phyloP scores from a whole-genome alignment of 1,140 invertebrate species.

The Centruroides sculpturatus region DNA sequence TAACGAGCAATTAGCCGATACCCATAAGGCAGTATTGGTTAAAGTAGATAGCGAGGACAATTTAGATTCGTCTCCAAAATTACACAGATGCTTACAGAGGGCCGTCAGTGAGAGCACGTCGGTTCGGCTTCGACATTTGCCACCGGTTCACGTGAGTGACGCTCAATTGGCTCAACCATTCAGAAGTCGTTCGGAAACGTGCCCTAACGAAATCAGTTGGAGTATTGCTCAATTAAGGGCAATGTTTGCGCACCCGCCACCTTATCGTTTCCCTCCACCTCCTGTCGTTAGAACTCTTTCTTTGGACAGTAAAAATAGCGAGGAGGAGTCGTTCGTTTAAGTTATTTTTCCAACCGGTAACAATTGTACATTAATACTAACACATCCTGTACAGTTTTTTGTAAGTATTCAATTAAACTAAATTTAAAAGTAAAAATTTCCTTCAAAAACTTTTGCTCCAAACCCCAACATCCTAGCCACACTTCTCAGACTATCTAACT shows the following conservation, averaged over 20 bases:
- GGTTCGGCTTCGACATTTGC: slow-evolving; percentile 3
- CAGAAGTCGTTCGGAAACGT: slow-evolving; percentile 6
- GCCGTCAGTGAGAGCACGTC: background rate
- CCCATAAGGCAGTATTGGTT: slow-evolving; percentile 15
- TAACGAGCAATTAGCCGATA: slow-evolving; percentile 18
- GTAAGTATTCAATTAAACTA: too few relatives aligned
- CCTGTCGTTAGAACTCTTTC: background rate
- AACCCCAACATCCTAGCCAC: too few relatives aligned
- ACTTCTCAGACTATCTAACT: too few relatives aligned
- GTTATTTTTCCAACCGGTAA: background rate
- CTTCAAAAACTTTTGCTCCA: too few relatives aligned
- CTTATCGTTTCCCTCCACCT: too few relatives aligned
- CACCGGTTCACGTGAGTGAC: slow-evolving; percentile 13
- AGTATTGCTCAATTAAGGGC: slow-evolving; percentile 28
- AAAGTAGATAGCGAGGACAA: slow-evolving; percentile 8
- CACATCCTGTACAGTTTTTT: too few relatives aligned
- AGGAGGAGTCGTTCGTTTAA: background rate
- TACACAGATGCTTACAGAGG: slow-evolving; percentile 2
- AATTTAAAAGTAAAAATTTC: too few relatives aligned
- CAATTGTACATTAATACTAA: too few relatives aligned
- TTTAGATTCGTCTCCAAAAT: slow-evolving; percentile 6
- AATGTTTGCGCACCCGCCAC: slow-evolving; percentile 18
- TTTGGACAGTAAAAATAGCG: background rate
- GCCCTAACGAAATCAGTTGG: slow-evolving; percentile 27
- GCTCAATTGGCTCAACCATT: background rate